Evolutionary conservation across 2,888 invertebrate species (phyloP).

Genomic region (Cryptus viduatorius): DNA sequence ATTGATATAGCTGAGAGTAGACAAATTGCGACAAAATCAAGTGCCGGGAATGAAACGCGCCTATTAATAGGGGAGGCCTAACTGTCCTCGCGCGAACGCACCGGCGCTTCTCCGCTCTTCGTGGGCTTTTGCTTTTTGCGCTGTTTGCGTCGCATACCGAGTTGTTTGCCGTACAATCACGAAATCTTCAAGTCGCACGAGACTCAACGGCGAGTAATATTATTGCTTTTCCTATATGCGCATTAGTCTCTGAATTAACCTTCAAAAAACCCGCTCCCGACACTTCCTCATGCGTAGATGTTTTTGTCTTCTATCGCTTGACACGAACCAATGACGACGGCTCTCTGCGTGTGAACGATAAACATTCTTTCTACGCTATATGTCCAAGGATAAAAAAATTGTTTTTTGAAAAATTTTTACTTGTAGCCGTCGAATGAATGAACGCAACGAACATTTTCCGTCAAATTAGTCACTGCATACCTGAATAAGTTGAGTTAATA

Average conservation of each 20-base stretch:
- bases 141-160: conserved; percentile 14
- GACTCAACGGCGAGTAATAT: background rate
- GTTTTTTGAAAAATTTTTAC: background rate
- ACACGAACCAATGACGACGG: background rate
- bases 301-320: background rate
- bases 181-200: conserved; percentile 2
- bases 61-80: conserved; percentile 60
- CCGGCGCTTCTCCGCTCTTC: conserved; percentile 11
- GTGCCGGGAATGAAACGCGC: conserved; percentile 45
- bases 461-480: background rate
- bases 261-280: background rate
- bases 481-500: background rate
- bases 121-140: conserved; percentile 12
- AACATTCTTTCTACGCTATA: background rate
- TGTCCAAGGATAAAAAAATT: background rate
- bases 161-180: conserved; percentile 20
- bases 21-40: conserved; percentile 49
- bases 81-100: conserved; percentile 54
- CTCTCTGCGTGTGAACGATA: background rate
- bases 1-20: background rate
- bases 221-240: background rate
- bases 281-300: background rate
- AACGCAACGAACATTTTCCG: background rate
- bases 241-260: background rate
- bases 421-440: background rate